phyloP scores from a whole-genome alignment of 2,888 invertebrate species.

The Caenorhabditis plicata region DNA sequence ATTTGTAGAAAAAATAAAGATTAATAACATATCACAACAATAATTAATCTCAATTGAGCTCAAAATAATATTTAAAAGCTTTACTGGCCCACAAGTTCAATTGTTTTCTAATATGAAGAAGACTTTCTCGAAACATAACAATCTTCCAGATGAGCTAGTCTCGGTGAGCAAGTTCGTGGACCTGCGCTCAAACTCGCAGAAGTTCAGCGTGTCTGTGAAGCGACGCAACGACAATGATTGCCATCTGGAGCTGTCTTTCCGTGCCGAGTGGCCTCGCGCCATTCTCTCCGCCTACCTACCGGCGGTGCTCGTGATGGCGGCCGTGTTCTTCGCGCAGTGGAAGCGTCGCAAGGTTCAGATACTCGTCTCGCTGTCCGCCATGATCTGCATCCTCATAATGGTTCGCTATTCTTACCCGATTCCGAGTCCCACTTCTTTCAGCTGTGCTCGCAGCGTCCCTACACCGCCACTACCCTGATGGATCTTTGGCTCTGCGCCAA shows the following conservation, averaged over 20 bases:
- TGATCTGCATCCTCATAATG: conserved; percentile 54
- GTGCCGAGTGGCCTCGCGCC: conserved; percentile 50
- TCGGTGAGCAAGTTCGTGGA: too few species aligned
- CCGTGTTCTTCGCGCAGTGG: conserved; percentile 59
- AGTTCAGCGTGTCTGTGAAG: too few species aligned
- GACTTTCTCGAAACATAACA: background rate
- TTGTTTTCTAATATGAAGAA: background rate
- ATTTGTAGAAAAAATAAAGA: too few species aligned
- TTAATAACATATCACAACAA: too few species aligned
- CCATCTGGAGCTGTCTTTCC: conserved; percentile 37
- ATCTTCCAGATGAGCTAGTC: conserved; percentile 42
- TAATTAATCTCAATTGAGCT: too few species aligned
- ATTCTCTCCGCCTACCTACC: conserved; percentile 56
- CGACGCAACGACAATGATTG: too few species aligned
- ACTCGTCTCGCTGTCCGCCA: conserved; percentile 48
- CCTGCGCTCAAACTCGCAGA: too few species aligned
- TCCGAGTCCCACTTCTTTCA: conserved; percentile 4
- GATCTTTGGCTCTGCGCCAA: conserved; percentile 61
- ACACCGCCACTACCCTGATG: conserved; percentile 48
- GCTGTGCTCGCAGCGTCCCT: conserved; percentile 39
- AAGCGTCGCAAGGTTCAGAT: conserved; percentile 59
- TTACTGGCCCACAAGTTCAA: background rate
- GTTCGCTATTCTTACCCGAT: conserved; percentile 22
- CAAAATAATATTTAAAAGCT: background rate
- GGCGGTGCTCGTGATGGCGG: conserved; percentile 54